phyloP scores from a whole-genome alignment of 1,140 invertebrate species.

The Temnothorax nylanderi region DNA sequence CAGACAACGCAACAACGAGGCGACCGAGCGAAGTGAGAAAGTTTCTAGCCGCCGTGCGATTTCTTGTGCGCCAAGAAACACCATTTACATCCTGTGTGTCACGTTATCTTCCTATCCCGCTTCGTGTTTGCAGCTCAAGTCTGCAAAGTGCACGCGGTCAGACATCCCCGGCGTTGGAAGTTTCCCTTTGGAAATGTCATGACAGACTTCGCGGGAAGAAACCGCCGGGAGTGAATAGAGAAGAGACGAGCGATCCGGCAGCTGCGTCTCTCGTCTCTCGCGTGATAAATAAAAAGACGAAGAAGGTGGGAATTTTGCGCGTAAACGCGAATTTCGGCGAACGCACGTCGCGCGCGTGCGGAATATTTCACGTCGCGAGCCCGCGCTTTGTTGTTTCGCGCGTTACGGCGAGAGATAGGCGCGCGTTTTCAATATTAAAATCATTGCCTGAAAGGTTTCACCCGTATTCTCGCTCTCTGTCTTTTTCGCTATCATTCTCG shows the following conservation, averaged over 20 bases:
- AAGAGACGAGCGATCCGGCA: conserved; percentile 2
- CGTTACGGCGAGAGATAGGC: conserved; percentile 13
- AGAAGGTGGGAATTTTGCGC: neutral
- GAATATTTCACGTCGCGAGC: conserved; percentile 36
- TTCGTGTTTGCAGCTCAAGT: conserved; percentile 18
- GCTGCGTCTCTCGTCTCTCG: neutral
- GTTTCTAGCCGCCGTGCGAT: conserved; percentile 71
- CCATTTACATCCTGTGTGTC: conserved; percentile 68
- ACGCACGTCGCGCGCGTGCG: conserved; percentile 13
- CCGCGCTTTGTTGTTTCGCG: conserved; percentile 3
- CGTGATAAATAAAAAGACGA: neutral
- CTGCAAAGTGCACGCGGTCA: conserved; percentile 60
- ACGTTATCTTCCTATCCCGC: conserved; percentile 67
- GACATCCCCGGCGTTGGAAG: conserved; percentile 36
- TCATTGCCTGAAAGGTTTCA: conserved; percentile 45
- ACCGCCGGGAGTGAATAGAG: neutral
- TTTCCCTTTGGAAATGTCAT: conserved; percentile 56
- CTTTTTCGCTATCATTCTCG: neutral
- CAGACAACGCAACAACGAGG: conserved; percentile 10
- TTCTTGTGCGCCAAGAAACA: conserved; percentile 61
- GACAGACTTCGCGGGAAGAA: conserved; percentile 43
- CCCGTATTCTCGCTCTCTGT: neutral
- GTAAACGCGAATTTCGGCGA: conserved; percentile 28
- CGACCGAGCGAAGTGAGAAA: conserved; percentile 74
- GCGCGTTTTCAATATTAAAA: conserved; percentile 51